Evolutionary conservation across 1,140 invertebrate species (phyloP).

Genomic region (Diachasmimorpha longicaudata): DNA sequence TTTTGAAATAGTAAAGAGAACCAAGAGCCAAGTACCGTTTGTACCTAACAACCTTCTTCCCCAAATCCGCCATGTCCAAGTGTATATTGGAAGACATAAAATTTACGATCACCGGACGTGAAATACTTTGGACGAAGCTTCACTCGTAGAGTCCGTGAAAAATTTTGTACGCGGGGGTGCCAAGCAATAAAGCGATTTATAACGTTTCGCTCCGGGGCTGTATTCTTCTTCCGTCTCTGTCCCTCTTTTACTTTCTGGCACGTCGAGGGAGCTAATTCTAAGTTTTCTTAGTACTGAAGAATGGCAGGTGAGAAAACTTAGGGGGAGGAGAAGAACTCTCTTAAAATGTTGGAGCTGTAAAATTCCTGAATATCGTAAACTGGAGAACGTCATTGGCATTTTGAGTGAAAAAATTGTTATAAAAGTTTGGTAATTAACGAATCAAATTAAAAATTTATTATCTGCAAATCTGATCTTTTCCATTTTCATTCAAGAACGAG

Average conservation of each 20-base stretch:
- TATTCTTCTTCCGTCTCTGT: neutral
- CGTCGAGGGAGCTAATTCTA: neutral
- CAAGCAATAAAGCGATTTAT: constrained; percentile 8
- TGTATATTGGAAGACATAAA: neutral
- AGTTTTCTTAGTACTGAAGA: neutral
- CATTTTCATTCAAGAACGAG: too few species aligned
- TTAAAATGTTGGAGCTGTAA: neutral
- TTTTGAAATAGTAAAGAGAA: neutral
- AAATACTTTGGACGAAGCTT: neutral
- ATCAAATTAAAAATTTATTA: neutral
- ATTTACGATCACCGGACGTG: neutral
- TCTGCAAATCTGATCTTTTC: too few species aligned
- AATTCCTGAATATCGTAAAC: neutral
- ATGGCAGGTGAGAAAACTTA: neutral
- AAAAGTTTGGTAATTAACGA: neutral
- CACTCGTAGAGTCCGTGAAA: neutral
- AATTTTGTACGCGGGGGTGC: neutral
- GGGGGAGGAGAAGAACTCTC: too few species aligned
- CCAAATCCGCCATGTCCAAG: neutral
- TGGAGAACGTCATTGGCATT: neutral
- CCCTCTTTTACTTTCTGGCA: neutral
- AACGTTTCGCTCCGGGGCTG: neutral
- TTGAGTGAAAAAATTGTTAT: neutral
- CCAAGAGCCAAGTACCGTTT: neutral
- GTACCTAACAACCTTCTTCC: neutral